These are phyloP conservation scores for Burhinus oedicnemus DNA, from an alignment of 2,113 vertebrate genomes.

Conservation along the genomic window DNA sequence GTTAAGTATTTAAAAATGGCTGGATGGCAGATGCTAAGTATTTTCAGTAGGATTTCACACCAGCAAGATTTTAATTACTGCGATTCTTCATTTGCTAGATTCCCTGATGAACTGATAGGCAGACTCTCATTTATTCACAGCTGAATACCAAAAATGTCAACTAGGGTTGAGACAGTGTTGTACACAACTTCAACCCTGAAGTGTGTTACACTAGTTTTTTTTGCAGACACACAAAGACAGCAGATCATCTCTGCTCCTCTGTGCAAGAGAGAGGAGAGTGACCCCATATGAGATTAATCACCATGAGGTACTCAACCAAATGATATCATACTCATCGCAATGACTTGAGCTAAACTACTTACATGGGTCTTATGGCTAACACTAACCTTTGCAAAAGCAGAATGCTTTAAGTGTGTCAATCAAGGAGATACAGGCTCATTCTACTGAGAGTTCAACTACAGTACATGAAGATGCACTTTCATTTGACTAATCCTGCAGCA, in stretches of 20 bases:
- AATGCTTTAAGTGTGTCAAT: not conserved
- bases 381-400: not conserved
- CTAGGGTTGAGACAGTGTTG: not conserved
- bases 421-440: not conserved
- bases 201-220: not conserved
- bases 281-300: not conserved
- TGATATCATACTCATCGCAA: not conserved
- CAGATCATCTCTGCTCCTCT: not conserved
- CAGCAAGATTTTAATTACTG: slow-evolving; percentile 49
- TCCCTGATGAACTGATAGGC: slow-evolving; percentile 32
- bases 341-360: not conserved
- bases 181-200: not conserved
- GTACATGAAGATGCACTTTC: not conserved
- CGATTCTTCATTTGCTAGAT: not conserved
- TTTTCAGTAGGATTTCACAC: slow-evolving; percentile 39
- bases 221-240: not conserved
- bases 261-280: not conserved
- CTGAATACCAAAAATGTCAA: not conserved
- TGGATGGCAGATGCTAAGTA: not conserved
- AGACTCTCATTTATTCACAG: slow-evolving; percentile 5
- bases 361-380: rapidly evolving
- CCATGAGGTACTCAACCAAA: not conserved
- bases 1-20: not conserved
- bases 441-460: not conserved
- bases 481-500: not conserved